phyloP scores from a whole-genome alignment of 2,888 invertebrate genomes.

The Drosophila prolongata region DNA sequence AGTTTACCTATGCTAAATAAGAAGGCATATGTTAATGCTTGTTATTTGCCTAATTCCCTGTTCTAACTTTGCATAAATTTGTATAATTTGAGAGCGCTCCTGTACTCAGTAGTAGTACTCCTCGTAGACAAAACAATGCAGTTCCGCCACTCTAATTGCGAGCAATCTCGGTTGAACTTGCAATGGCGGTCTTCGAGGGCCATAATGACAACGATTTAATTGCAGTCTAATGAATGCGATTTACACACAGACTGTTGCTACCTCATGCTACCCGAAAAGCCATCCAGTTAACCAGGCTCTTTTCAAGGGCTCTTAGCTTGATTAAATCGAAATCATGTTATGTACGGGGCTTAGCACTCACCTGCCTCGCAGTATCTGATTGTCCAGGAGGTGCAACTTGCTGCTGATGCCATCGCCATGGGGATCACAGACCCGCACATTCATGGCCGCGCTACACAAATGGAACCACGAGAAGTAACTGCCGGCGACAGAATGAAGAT shows the following conservation, averaged over 20 bases:
- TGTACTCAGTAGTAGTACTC: background rate
- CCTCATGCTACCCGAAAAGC: background rate
- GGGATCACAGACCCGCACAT: constrained; percentile 86
- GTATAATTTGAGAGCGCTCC: background rate
- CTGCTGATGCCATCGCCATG: constrained; percentile 87
- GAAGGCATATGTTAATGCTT: no score
- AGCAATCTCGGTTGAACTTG: background rate
- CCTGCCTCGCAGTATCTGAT: constrained; percentile 86
- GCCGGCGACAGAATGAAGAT: constrained; percentile 44
- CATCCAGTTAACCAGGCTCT: no score
- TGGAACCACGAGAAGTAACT: constrained; percentile 87
- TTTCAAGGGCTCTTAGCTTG: constrained; percentile 17
- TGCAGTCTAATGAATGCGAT: constrained; percentile 32
- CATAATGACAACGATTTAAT: constrained; percentile 41
- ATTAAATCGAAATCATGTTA: constrained; percentile 20
- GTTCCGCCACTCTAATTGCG: constrained; percentile 9
- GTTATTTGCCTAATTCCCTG: no score
- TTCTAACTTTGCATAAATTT: no score
- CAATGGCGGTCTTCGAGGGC: constrained; percentile 19
- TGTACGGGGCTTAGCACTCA: constrained; percentile 59
- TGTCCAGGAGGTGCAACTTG: constrained; percentile 86
- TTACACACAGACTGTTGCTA: constrained; percentile 5
- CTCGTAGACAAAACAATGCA: background rate
- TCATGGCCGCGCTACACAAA: constrained; percentile 86
- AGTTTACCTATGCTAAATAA: no score